Evolutionary conservation across 2,797 vertebrate species (phyloP).

Genomic region (Phoebastria nigripes): DNA sequence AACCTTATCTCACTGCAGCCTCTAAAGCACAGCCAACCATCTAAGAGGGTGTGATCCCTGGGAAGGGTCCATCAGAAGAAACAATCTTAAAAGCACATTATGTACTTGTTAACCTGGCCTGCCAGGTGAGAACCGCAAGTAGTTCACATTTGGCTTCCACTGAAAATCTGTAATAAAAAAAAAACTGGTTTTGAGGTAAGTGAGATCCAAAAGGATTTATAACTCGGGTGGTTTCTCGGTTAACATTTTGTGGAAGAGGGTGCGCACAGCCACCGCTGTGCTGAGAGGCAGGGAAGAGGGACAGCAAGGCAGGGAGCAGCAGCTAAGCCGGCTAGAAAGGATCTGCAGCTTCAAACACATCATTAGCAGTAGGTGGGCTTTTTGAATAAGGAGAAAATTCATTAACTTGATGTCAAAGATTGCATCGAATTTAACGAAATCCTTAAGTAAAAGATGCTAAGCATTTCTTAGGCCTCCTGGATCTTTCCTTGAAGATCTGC

Average conservation of each 20-base stretch:
- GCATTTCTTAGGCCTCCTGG: not conserved
- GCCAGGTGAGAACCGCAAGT: not conserved
- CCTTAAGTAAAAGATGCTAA: conserved; percentile 34
- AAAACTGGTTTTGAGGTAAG: not conserved
- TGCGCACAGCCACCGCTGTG: accelerated
- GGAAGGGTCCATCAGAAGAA: not conserved
- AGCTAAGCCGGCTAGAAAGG: not conserved
- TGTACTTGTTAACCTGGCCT: not conserved
- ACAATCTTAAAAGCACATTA: not conserved
- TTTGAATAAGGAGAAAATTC: conserved; percentile 34
- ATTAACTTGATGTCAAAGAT: conserved; percentile 47
- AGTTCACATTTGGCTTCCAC: not conserved
- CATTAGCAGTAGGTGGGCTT: not conserved
- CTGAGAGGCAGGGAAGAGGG: not conserved
- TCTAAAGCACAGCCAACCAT: not conserved
- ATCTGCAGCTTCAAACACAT: not conserved
- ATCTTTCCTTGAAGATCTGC: conserved; percentile 36
- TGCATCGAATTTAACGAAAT: not conserved
- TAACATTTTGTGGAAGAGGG: not conserved
- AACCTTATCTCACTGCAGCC: not conserved
- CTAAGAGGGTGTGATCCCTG: not conserved
- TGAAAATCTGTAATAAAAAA: not conserved
- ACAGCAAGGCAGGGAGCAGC: not conserved
- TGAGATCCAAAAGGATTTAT: not conserved
- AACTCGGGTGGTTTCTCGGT: not conserved